Evolutionary conservation across 2,888 invertebrate species (phyloP), one percentile per base, ranked within the genome.

Genomic region (Nasonia oneida): DNA sequence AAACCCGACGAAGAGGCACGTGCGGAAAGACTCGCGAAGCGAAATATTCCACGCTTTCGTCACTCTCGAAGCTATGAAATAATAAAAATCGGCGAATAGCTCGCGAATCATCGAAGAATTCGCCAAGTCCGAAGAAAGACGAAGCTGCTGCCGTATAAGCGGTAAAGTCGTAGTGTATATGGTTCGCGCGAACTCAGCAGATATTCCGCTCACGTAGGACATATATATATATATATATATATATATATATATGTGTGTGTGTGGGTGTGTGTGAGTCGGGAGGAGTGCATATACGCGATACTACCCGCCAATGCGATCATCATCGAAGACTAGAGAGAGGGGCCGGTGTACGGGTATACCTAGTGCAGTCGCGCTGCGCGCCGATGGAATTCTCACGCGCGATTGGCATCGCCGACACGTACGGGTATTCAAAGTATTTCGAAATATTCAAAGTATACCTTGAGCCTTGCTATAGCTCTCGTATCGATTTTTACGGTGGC

Each of bases 341-440:
- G 67, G 47, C 14, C 64, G 73, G 42, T 42, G 6, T 42, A 42
- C 6, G 6, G 6, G 10, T 12, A 42, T 10, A 47, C n/a, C 2
- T 61, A 67, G 33, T 6, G 29, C 61, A n/a, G 71, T 42, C 57
- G 50, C 47, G 50, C 75, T 79, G 75, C 39, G 81, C 71, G 76
- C 79, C 87, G 83, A 86, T 87, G 84, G 83, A 86, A 87, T 88
- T 87, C 79, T 57, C 83, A 81, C 76, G n/a, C 83, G 33, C 83
- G 67, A 87, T 87, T 88, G 87, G 78, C 85, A 84, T 39, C 78
- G 61, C 83, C 80, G 37, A 87, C 87, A 87, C 88, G 87, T 87
- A 86, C 84, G 80, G 83, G 83, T 83, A 87, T 87, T 87, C 86
- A 85, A 87, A 87, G 87, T 87, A 86, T 87, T 84, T 87, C 86